Evolutionary conservation across 2,888 invertebrate species (phyloP).

Genomic region (Muschampia plurimacula): DNA sequence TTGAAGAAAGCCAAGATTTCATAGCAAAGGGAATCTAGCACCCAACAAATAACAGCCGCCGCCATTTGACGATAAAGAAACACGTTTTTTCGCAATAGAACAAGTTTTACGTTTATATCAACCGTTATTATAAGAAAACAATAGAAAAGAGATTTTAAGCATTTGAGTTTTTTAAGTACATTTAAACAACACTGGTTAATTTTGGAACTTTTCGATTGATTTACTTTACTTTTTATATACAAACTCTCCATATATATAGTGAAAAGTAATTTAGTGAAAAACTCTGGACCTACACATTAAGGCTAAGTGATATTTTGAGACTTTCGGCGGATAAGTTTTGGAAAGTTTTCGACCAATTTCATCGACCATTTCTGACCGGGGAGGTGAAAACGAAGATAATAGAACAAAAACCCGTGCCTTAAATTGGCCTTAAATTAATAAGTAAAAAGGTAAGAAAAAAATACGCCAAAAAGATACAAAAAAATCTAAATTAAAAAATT

Average conservation of each 20-base stretch:
- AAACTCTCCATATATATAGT: constrained; percentile 83
- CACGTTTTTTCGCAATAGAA: constrained; percentile 87
- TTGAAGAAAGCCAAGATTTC: constrained; percentile 77
- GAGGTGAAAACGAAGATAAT: constrained; percentile 65
- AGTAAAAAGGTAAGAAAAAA: constrained; percentile 81
- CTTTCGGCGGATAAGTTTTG: constrained; percentile 77
- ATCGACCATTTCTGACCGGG: constrained; percentile 75
- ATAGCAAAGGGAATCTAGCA: constrained; percentile 77
- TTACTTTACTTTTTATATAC: constrained; percentile 82
- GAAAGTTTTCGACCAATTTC: constrained; percentile 82
- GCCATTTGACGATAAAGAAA: constrained; percentile 86
- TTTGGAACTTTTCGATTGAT: constrained; percentile 83
- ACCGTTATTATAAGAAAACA: constrained; percentile 85
- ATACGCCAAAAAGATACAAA: constrained; percentile 68
- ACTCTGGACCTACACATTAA: constrained; percentile 79
- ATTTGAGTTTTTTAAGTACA: constrained; percentile 82
- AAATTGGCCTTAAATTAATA: constrained; percentile 86
- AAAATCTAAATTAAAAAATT: constrained; percentile 80
- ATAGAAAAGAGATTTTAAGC: constrained; percentile 85
- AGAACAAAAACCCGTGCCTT: constrained; percentile 81
- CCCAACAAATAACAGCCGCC: constrained; percentile 72
- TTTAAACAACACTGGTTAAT: constrained; percentile 86
- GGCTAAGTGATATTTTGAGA: constrained; percentile 82
- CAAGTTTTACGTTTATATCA: constrained; percentile 87
- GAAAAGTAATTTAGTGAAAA: constrained; percentile 78